These are phyloP conservation scores for Acrobeloides nanus DNA, from an alignment of 2,888 invertebrate genomes.

Conservation along the genomic window DNA sequence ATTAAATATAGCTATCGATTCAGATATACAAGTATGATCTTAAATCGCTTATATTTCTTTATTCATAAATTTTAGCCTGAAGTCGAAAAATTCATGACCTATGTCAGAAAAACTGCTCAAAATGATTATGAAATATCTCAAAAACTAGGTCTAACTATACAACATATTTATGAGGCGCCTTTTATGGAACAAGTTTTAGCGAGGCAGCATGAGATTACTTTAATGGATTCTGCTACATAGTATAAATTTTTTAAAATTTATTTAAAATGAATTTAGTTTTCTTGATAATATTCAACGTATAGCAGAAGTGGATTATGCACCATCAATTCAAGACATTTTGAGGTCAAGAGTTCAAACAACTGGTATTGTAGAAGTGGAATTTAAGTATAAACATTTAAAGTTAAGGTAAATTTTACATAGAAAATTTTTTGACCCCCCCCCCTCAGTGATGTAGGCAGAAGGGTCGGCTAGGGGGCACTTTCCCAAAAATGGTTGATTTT, in stretches of 20 bases:
- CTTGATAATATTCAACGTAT: slow-evolving; percentile 96
- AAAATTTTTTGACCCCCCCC: too few relatives aligned
- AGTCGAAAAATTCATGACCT: too few relatives aligned
- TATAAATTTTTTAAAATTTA: too few relatives aligned
- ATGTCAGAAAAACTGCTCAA: too few relatives aligned
- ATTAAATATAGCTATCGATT: too few relatives aligned
- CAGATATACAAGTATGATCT: too few relatives aligned
- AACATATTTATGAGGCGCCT: slow-evolving; percentile 82
- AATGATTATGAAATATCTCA: slow-evolving; percentile 96
- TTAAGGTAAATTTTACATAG: slow-evolving; percentile 86
- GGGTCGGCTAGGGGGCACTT: too few relatives aligned
- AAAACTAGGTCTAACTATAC: slow-evolving; percentile 88
- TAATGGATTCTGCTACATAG: slow-evolving; percentile 99
- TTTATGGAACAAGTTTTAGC: slow-evolving; percentile 97
- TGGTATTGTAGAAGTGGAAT: slow-evolving; percentile 98
- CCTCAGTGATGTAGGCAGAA: too few relatives aligned
- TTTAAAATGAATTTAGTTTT: too few relatives aligned
- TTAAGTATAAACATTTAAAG: slow-evolving; percentile 97
- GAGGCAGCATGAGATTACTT: slow-evolving; percentile 92
- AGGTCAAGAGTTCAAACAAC: slow-evolving; percentile 97
- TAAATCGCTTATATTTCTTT: too few relatives aligned
- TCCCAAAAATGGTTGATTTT: too few relatives aligned
- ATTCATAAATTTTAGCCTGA: too few relatives aligned
- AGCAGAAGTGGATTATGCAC: slow-evolving; percentile 86
- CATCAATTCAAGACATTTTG: slow-evolving; percentile 95